Evolutionary conservation across 2,113 vertebrate species (phyloP).

Genomic region (Ctenodactylus gundi): DNA sequence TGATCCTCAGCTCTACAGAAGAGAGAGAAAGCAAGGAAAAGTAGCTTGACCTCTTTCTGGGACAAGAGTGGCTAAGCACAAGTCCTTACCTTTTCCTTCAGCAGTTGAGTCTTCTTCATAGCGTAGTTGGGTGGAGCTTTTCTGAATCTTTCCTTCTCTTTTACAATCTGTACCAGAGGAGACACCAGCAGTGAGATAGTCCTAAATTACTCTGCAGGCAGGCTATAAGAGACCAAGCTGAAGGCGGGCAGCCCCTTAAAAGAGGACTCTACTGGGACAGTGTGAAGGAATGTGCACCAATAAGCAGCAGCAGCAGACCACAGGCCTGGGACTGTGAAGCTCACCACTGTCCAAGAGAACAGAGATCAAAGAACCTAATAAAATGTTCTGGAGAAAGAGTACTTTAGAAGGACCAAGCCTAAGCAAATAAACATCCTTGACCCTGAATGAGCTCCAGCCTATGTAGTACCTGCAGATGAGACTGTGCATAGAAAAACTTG

Average conservation of each 20-base stretch:
- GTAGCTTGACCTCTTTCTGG: not conserved
- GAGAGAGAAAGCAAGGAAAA: not conserved
- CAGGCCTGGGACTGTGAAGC: slow-evolving; percentile 15
- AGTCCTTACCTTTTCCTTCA: slow-evolving; percentile 96
- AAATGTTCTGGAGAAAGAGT: slow-evolving; percentile 31
- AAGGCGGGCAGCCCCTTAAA: slow-evolving; percentile 20
- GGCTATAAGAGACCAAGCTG: slow-evolving; percentile 34
- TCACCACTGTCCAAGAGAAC: slow-evolving; percentile 58
- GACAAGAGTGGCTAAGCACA: not conserved
- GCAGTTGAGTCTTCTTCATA: slow-evolving; percentile 98
- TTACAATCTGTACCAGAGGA: slow-evolving; percentile 92
- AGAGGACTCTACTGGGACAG: slow-evolving; percentile 43
- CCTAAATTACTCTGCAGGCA: slow-evolving; percentile 16
- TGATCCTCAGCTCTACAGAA: not conserved
- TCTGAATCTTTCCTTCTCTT: slow-evolving; percentile 98
- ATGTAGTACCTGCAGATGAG: not conserved
- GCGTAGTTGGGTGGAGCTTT: slow-evolving; percentile 98
- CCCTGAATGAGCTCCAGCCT: not conserved
- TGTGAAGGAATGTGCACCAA: slow-evolving; percentile 48
- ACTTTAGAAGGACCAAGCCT: slow-evolving; percentile 27
- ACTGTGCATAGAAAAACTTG: not conserved
- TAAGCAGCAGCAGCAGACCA: slow-evolving; percentile 42
- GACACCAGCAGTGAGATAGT: slow-evolving; percentile 66
- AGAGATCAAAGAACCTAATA: slow-evolving; percentile 53
- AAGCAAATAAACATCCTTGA: slow-evolving; percentile 24